Base-by-base conservation (phyloP, 2,113 vertebrate species). In the Pongo abelii region DNA sequence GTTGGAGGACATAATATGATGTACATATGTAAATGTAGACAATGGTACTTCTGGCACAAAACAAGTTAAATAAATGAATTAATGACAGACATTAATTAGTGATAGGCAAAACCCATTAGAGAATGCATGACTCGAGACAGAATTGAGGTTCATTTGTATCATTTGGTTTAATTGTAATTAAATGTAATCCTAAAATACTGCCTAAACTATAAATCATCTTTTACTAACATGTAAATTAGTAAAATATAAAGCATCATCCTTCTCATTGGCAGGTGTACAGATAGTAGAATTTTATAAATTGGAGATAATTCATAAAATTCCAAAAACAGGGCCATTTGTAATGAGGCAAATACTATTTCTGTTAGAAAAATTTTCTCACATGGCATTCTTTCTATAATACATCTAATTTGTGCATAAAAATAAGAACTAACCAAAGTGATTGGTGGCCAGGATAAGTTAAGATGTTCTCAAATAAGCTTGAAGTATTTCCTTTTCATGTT, bases 91-190 rank as follows among this genome's bases (percentile, higher is more conserved):
- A 88, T 74, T 89, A 67, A 78, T 92, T 88, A 75, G 32, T 81
- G 20, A 70, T 12, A 52, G 13, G 6, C 12, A 89, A 70, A 94
- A 55, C 11, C 43, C 83, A 52, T 25, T 52, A 83, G 67, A 40
- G 10, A 77, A 81, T 25, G 6, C 0, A 40, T 80, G 40, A 35
- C 55, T 94, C 40, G 84, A 94, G 67, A 55, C 5, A 83, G 40
- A 77, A 81, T 6, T 84, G 52, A 35, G 12, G 17, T 55, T 88
- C 12, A 57, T 67, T 70, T 85, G 11, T 84, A 77, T 40, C 18
- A 85, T 84, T 77, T 84, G 23, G 43, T 74, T 84, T 96, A 69
- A 59, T 48, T 92, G 20, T 92, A 94, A 69, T 94, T 96, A 87
- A 94, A 85, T 91, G 61, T 43, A 46, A 59, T 84, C n/a, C 12